These are phyloP conservation scores for Drosophila micromelanica DNA, from an alignment of 1,140 invertebrate species.

Conservation along the genomic window DNA sequence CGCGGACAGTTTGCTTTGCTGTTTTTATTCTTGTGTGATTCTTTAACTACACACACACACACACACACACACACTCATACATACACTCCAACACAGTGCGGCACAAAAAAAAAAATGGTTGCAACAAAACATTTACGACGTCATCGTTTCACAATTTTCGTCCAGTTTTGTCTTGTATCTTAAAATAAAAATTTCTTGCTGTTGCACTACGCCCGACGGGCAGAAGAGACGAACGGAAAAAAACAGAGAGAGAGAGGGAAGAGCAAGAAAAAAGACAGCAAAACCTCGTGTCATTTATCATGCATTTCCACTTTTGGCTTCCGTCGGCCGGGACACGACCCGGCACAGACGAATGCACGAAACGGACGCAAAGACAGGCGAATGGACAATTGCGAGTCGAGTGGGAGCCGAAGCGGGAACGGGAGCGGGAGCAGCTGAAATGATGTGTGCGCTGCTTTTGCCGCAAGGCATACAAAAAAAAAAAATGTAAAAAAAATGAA, in stretches of 20 bases:
- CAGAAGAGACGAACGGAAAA: conserved; percentile 8
- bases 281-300: conserved; percentile 80
- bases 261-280: conserved; percentile 36
- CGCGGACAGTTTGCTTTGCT: conserved; percentile 79
- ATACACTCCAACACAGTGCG: background rate
- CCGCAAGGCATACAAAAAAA: conserved; percentile 30
- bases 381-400: conserved; percentile 26
- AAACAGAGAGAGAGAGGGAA: conserved; percentile 2
- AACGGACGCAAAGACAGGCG: conserved; percentile 35
- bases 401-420: conserved; percentile 5
- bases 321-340: conserved; percentile 72
- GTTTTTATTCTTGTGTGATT: conserved; percentile 59
- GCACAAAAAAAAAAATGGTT: conserved; percentile 60
- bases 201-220: conserved; percentile 28
- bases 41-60: conserved; percentile 25
- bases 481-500: conserved; percentile 1
- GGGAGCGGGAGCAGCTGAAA: conserved; percentile 15
- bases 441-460: conserved; percentile 34
- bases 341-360: conserved; percentile 66
- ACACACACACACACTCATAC: conserved; percentile 1
- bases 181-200: conserved; percentile 69
- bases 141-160: conserved; percentile 80
- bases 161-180: conserved; percentile 55
- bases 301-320: conserved; percentile 83
- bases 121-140: conserved; percentile 82